Evolutionary conservation across 2,113 vertebrate species (phyloP).

Genomic region (Edolisoma coerulescens): DNA sequence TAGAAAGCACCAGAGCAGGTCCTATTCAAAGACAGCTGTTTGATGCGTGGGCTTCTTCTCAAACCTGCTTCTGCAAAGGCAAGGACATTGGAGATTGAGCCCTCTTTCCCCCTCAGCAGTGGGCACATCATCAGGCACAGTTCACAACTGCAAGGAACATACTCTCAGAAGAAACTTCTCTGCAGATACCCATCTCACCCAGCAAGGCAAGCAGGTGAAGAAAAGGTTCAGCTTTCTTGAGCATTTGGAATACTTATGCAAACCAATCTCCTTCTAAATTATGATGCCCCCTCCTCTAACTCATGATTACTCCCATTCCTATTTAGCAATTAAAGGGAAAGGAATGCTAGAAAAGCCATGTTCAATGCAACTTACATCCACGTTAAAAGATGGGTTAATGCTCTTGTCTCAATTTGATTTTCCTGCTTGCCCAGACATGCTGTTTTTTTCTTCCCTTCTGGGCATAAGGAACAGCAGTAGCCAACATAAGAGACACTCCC

Average conservation of each 20-base stretch:
- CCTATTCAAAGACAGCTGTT: constrained; percentile 73
- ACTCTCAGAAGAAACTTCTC: background rate
- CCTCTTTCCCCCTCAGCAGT: background rate
- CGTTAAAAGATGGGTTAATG: background rate
- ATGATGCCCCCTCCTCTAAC: background rate
- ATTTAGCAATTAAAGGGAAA: background rate
- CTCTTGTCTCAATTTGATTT: background rate
- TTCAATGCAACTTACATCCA: background rate
- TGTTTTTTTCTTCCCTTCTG: background rate
- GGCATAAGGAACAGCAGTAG: background rate
- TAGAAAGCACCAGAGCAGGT: constrained; percentile 80
- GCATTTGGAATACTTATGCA: background rate
- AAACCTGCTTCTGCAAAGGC: constrained; percentile 67
- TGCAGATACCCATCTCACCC: background rate
- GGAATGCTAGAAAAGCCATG: background rate
- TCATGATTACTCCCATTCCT: background rate
- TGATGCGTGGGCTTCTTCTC: constrained; percentile 89
- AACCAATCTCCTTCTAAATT: background rate
- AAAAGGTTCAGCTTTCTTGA: background rate
- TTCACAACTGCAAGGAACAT: background rate
- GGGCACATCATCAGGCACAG: background rate
- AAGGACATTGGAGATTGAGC: background rate
- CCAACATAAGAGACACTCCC: background rate
- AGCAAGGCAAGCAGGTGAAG: background rate
- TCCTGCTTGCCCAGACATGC: background rate